Evolutionary conservation across 2,888 invertebrate species (phyloP), one percentile per base, ranked within the genome.

Genomic region (Gerris lacustris): DNA sequence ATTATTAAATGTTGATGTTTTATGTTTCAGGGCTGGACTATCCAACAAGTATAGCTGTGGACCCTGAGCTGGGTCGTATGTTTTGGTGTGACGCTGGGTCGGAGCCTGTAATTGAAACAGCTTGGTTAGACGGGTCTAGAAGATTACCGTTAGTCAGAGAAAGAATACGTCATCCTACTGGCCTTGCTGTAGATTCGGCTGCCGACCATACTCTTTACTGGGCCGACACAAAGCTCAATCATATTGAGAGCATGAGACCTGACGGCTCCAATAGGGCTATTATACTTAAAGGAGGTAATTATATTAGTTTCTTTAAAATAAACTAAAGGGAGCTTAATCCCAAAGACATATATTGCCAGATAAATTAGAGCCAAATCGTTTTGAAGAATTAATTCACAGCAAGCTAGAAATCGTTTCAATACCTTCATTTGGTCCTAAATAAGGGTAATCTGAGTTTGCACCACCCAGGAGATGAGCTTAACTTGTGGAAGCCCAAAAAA

Each of bases 71-170:
- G 73, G 96, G 96, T 1, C 84, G 87, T 75, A 88, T 97, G 86
- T 94, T 91, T 81, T 99, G 97, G 96, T 87, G 95, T 0, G 96
- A 98, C 80, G 90, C 92, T 0, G 95, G 96, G 6, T 88, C 89
- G 0, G 88, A 88, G 5, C 93, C 95, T 0, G 97, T 96, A 81
- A 95, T 99, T 73, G 97, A 97, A 80, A 87, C 89, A 5, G 87
- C 95, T 2, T 97, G 96, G 94, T 94, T 98, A 95, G 97, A 96
- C 78, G 98, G 98, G 0, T 91, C 90, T 0, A 91, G 93, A 79
- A 85, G 96, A 4, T 84, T 89, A 70, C 87, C 90, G 0, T 80
- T 99, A 5, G 88, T 96, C 6, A 87, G 89, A 0, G 92, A 92
- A 73, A 86, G 86, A 73, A 86, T 98, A 44, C 85, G 92, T 44